Evolutionary conservation across 2,888 invertebrate species (phyloP).

Genomic region (Platycnemis pennipes): DNA sequence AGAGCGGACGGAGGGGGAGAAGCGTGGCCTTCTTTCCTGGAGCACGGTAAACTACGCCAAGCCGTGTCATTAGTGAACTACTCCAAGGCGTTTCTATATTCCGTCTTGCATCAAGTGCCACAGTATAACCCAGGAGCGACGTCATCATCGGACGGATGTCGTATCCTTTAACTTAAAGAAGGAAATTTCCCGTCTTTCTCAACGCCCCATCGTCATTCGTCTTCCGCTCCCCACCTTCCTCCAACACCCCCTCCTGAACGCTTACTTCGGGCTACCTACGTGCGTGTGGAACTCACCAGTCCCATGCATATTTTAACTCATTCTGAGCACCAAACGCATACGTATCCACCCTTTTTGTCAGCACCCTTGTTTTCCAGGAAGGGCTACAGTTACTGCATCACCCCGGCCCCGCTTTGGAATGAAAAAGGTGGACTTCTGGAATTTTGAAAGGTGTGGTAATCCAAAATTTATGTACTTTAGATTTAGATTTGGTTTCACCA

Average conservation of each 20-base stretch:
- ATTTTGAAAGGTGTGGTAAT: not conserved
- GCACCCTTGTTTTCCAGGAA: not conserved
- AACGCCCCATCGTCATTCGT: not conserved
- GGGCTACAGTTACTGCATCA: not conserved
- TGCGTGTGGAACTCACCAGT: not conserved
- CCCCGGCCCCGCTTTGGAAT: not conserved
- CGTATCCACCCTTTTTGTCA: not conserved
- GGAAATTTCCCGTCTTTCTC: not conserved
- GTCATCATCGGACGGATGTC: not conserved
- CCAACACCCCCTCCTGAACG: not conserved
- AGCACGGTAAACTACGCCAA: conserved; percentile 43
- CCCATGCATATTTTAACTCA: not conserved
- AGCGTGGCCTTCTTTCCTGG: conserved; percentile 42
- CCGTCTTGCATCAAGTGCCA: conserved; percentile 38
- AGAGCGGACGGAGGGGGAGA: not conserved
- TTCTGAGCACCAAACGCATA: not conserved
- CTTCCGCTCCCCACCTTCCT: not conserved
- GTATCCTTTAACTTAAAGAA: not conserved
- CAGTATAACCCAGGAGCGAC: conserved; percentile 14
- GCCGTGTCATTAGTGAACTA: conserved; percentile 61
- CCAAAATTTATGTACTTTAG: too few species aligned
- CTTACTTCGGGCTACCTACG: not conserved
- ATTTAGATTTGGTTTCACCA: too few species aligned
- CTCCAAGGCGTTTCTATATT: conserved; percentile 18
- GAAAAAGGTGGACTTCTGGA: not conserved